Evolutionary conservation across 2,888 invertebrate species (phyloP), one percentile per base, ranked within the genome.

Genomic region (Rhagonycha fulva): DNA sequence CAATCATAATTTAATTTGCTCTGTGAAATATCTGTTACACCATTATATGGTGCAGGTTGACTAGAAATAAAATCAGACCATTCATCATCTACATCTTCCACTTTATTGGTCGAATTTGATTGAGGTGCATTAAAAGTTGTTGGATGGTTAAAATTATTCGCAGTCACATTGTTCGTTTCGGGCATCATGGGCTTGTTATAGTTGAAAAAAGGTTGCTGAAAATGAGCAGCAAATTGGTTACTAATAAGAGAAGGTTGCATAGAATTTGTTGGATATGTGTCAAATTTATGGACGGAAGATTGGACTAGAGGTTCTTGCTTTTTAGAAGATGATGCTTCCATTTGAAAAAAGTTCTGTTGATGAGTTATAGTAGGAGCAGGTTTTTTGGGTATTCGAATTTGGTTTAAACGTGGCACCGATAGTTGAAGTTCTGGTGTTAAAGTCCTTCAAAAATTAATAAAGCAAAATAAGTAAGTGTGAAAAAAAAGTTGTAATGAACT

Each of bases 11-110:
- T 74, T 23, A 62, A 19, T 61, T 67, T 77, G 9, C 74, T 14
- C n/a, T 72, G 61, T 10, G 70, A 68, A 62, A 62, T 68, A 24
- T 30, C n/a, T 32, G 23, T 61, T n/a, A 62, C 60, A 19, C 69
- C 63, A 14, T 32, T 24, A 12, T 72, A 14, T 47, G 71, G 68
- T 19, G 71, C 74, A 9, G 89, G 87, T 10, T 87, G 86, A 81
- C 88, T 89, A n/a, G 90, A 90, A 5, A 90, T 89, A 84, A 90
- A 91, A 81, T 91, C 90, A 3, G 89, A 89, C 90, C 90, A 91
- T 79, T 91, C 90, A 26, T 90, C 90, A 60, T 87, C 87, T 23
- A 80, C 61, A 11, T 70, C 76, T 32, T 76, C 75, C 2, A 28
- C 12, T 14, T 69, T 23, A 9, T 32, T 14, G 67, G 62, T 30